Percentiles rank a stretch among this genome's conserved stretches.
phyloP scores from a whole-genome alignment of 2,113 vertebrate genomes.

The Thryonomys swinderianus region DNA sequence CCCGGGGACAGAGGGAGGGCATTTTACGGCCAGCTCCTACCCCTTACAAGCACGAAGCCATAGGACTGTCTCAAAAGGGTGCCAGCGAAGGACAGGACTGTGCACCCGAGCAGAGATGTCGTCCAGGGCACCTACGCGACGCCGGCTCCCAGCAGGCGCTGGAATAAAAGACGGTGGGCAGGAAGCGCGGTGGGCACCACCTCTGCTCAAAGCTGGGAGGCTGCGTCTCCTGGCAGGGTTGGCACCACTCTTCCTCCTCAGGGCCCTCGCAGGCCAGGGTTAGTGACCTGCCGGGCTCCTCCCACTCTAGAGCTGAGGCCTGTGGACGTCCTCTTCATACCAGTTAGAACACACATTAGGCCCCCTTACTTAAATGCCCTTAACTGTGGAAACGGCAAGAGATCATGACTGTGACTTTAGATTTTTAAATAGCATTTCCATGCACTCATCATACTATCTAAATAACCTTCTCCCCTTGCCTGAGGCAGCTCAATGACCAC shows the following conservation, averaged over 20 bases:
- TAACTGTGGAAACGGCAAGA: conserved; percentile 13
- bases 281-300: background rate
- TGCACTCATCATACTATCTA: background rate
- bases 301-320: background rate
- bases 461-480: background rate
- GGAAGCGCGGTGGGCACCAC: background rate
- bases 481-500: background rate
- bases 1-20: background rate
- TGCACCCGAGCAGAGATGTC: background rate
- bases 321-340: background rate
- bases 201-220: background rate
- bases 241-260: background rate
- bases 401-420: background rate
- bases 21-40: background rate
- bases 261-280: background rate
- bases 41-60: background rate
- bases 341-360: background rate
- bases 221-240: background rate
- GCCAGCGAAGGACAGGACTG: background rate
- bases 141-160: background rate
- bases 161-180: background rate
- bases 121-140: background rate
- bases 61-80: background rate
- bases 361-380: background rate
- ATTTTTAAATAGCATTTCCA: background rate